Conservation (phyloP, 1,140 invertebrate genomes). For the Drosophila pandora region DNA sequence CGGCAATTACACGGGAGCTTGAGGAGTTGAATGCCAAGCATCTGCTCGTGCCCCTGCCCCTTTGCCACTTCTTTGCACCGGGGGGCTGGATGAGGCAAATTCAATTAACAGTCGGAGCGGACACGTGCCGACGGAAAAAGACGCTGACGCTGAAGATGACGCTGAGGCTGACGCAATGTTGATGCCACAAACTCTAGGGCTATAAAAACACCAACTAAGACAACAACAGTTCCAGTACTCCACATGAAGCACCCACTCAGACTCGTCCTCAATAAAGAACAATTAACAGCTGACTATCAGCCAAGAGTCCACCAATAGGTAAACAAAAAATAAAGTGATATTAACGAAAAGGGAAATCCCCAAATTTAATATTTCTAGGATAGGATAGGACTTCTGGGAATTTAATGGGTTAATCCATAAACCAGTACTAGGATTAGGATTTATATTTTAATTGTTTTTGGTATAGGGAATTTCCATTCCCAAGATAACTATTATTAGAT, state of each 20-base stretch:
- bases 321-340: not conserved
- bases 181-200: conserved; percentile 28
- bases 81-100: conserved; percentile 40
- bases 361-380: not conserved
- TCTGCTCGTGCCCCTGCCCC: conserved; percentile 28
- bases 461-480: too few species aligned
- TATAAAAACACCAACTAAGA: conserved; percentile 63
- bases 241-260: conserved; percentile 54
- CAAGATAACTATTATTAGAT: too few species aligned
- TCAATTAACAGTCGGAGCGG: conserved; percentile 65
- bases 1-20: conserved; percentile 73
- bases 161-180: conserved; percentile 20
- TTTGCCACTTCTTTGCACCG: conserved; percentile 42
- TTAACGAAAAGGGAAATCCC: not conserved
- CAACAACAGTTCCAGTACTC: conserved; percentile 37
- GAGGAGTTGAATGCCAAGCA: conserved; percentile 74
- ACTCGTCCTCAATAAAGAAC: conserved; percentile 5
- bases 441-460: too few species aligned
- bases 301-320: not conserved
- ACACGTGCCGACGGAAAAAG: conserved; percentile 55
- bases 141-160: conserved; percentile 5
- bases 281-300: not conserved
- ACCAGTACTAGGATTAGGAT: too few species aligned
- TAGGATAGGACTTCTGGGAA: too few species aligned
- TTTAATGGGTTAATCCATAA: too few species aligned